Percentiles rank a stretch among this genome's conserved stretches.
These are phyloP conservation scores for Zeus faber DNA, from an alignment of 2,113 vertebrate genomes.

Conservation along the genomic window DNA sequence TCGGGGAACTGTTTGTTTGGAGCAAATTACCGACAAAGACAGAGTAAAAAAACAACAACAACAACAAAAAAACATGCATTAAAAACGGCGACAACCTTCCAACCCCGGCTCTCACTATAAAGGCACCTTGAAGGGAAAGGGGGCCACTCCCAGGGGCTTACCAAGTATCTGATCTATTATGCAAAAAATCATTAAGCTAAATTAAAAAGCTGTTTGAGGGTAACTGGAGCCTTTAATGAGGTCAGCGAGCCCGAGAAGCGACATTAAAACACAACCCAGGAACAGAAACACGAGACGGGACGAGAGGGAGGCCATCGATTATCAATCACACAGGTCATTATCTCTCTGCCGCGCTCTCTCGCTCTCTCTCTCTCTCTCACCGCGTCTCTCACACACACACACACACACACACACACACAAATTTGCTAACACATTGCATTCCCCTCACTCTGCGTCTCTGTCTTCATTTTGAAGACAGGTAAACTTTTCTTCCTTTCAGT, in stretches of 20 bases:
- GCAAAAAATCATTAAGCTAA: conserved; percentile 82
- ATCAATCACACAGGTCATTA: conserved; percentile 79
- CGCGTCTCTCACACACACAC: neutral
- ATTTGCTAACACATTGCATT: conserved; percentile 31
- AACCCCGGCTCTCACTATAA: conserved; percentile 57
- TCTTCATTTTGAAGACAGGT: conserved; percentile 46
- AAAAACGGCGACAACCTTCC: no score
- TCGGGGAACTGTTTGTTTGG: no score
- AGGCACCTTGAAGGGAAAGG: conserved; percentile 79
- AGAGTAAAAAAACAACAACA: conserved; percentile 25
- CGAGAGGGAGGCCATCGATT: conserved; percentile 74
- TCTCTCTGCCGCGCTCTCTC: conserved; percentile 42
- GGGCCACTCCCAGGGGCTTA: conserved; percentile 69
- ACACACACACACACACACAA: neutral
- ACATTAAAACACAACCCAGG: conserved; percentile 79
- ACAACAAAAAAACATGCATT: conserved; percentile 43
- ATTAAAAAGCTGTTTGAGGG: conserved; percentile 84
- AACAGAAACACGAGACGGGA: conserved; percentile 73
- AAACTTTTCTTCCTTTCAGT: conserved; percentile 42
- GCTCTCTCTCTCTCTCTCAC: neutral
- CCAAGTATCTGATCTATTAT: conserved; percentile 79
- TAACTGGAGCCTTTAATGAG: conserved; percentile 83
- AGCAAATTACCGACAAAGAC: conserved; percentile 25
- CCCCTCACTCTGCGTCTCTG: conserved; percentile 29
- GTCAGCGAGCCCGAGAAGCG: conserved; percentile 66